phyloP scores from a whole-genome alignment of 2,797 vertebrate species.

The Anguilla pacifica region DNA sequence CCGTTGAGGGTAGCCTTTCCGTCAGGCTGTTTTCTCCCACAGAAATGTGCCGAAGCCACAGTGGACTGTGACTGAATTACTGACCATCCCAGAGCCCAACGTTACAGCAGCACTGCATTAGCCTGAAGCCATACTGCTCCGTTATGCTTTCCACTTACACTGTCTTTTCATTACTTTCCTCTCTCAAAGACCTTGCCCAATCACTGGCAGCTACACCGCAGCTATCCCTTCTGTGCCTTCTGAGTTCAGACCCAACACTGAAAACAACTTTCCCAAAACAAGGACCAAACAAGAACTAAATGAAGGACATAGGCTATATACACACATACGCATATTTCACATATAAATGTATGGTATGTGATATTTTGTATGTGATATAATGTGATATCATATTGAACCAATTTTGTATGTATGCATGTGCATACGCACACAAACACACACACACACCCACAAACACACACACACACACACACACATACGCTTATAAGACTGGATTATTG shows the following conservation, averaged over 20 bases:
- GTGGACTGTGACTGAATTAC: not conserved
- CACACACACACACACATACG: too few relatives aligned
- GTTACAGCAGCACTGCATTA: not conserved
- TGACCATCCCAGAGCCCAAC: not conserved
- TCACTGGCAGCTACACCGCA: not conserved
- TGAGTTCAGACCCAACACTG: not conserved
- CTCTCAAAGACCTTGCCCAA: not conserved
- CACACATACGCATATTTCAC: too few relatives aligned
- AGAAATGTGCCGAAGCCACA: not conserved
- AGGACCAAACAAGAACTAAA: too few relatives aligned
- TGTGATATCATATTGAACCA: not conserved
- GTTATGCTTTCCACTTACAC: not conserved
- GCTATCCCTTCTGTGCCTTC: not conserved
- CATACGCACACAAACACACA: too few relatives aligned
- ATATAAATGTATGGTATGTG: too few relatives aligned
- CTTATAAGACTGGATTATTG: not conserved
- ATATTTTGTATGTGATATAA: not conserved
- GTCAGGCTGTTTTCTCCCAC: not conserved
- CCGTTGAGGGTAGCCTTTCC: not conserved
- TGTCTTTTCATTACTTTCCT: not conserved
- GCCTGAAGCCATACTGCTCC: not conserved
- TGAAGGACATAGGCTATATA: too few relatives aligned
- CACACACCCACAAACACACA: too few relatives aligned
- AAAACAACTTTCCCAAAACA: not conserved
- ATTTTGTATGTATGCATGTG: not conserved